These are phyloP conservation scores for Lanistes nyassanus DNA, from an alignment of 1,140 invertebrate genomes.

Conservation along the genomic window DNA sequence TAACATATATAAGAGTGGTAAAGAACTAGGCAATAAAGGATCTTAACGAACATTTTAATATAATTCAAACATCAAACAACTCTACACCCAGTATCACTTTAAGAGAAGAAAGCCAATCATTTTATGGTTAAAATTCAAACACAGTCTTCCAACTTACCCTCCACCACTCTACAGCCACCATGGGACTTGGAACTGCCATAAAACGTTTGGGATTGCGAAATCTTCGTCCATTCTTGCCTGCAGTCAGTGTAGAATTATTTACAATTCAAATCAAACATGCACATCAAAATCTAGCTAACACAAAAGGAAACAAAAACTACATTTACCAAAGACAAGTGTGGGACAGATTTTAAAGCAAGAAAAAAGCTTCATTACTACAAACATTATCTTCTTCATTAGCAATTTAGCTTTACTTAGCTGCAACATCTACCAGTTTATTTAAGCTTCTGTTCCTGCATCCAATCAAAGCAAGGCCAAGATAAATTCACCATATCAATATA, in stretches of 20 bases:
- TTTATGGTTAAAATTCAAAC: too few relatives aligned
- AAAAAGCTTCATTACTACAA: too few relatives aligned
- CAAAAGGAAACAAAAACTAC: background rate
- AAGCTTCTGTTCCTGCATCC: too few relatives aligned
- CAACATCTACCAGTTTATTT: too few relatives aligned
- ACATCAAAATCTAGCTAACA: background rate
- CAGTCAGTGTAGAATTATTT: background rate
- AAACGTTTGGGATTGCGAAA: slow-evolving; percentile 74
- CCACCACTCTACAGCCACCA: slow-evolving; percentile 80
- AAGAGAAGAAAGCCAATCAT: too few relatives aligned
- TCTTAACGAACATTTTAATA: background rate
- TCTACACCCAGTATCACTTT: too few relatives aligned
- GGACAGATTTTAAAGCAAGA: too few relatives aligned
- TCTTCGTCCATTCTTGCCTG: slow-evolving; percentile 57
- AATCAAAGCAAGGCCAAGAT: too few relatives aligned
- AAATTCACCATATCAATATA: background rate
- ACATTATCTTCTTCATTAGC: too few relatives aligned
- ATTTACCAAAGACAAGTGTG: background rate
- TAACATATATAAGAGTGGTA: background rate
- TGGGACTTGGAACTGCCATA: slow-evolving; percentile 71
- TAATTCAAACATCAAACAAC: too few relatives aligned
- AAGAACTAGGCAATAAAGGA: background rate
- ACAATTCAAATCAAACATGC: background rate
- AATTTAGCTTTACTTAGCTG: too few relatives aligned
- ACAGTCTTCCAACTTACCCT: too few relatives aligned